Conservation (phyloP, 2,113 vertebrate genomes). For the Callaeas wilsoni region DNA sequence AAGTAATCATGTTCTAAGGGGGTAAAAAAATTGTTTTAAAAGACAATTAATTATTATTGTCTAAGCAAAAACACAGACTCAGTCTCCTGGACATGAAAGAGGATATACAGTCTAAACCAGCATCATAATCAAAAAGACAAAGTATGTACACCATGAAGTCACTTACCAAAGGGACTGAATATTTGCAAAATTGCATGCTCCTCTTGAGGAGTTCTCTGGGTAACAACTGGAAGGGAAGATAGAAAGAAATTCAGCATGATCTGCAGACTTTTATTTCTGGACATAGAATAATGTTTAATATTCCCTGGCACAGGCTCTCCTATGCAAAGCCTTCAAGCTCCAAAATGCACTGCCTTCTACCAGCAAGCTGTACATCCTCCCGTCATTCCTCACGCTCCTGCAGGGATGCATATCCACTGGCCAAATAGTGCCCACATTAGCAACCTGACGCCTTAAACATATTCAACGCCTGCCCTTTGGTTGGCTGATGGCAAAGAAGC, state of each 20-base stretch:
- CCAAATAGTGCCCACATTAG: neutral
- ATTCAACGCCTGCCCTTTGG: neutral
- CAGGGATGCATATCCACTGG: neutral
- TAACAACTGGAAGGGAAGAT: neutral
- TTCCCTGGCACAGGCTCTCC: neutral
- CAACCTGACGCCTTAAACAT: neutral
- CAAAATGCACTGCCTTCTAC: neutral
- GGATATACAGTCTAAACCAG: neutral
- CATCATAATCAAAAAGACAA: neutral
- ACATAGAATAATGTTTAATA: neutral
- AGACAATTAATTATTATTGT: neutral
- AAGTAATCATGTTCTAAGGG: neutral
- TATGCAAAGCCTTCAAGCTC: neutral
- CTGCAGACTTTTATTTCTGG: neutral
- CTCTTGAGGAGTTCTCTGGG: neutral
- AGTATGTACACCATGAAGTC: neutral
- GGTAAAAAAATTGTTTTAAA: neutral
- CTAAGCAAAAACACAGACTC: neutral
- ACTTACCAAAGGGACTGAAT: neutral
- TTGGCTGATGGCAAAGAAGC: neutral
- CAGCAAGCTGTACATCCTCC: neutral
- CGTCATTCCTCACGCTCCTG: fast-evolving
- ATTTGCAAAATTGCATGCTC: neutral
- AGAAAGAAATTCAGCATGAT: neutral
- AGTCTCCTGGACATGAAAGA: neutral